Conservation (phyloP, 1,140 invertebrate genomes). For the Papilio polytes region DNA sequence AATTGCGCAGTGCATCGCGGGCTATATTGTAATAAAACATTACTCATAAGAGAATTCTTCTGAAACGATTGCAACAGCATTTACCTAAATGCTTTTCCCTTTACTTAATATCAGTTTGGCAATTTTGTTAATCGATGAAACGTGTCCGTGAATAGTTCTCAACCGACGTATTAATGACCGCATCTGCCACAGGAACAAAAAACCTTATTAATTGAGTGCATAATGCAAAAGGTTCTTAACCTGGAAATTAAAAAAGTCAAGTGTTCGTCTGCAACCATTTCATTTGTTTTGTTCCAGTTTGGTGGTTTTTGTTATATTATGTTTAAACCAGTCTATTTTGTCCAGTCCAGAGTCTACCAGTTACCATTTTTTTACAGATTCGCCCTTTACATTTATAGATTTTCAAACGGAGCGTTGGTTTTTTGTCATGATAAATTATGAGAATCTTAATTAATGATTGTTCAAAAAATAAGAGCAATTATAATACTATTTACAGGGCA, state of each 20-base stretch:
- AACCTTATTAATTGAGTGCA: not conserved
- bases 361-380: no score
- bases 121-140: slow-evolving; percentile 16
- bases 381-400: no score
- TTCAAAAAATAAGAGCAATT: not conserved
- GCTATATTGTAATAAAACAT: not conserved
- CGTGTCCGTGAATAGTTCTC: not conserved
- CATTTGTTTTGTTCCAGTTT: not conserved
- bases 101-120: not conserved
- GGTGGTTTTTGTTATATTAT: not conserved
- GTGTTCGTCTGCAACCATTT: not conserved
- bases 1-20: no score
- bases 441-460: not conserved
- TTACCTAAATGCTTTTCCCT: not conserved
- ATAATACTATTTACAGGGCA: not conserved
- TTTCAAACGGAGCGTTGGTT: no score
- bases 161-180: not conserved
- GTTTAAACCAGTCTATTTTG: no score
- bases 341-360: no score
- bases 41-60: not conserved
- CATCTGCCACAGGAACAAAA: not conserved
- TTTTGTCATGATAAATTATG: no score
- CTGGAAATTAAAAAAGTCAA: not conserved
- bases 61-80: not conserved
- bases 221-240: slow-evolving; percentile 14